Conservation (phyloP, 2,888 invertebrate genomes). For the Synanthedon vespiformis region DNA sequence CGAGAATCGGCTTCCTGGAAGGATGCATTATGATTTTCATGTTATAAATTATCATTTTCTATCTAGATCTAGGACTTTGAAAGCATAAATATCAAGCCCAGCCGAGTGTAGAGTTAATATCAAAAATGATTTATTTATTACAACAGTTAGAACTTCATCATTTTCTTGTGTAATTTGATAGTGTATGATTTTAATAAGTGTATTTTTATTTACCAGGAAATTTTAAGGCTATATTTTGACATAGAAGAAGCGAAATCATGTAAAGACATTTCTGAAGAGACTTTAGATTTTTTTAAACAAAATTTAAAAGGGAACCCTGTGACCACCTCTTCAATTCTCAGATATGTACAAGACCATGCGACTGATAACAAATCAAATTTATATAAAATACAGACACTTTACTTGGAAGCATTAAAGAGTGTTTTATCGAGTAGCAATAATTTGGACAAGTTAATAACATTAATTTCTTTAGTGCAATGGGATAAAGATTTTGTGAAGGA, state of each 20-base stretch:
- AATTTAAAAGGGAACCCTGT: slow-evolving; percentile 58
- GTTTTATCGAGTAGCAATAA: slow-evolving; percentile 37
- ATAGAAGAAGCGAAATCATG: slow-evolving; percentile 34
- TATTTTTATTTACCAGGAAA: slow-evolving; percentile 34
- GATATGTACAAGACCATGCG: slow-evolving; percentile 33
- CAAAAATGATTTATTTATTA: too few relatives aligned
- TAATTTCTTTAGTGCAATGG: slow-evolving; percentile 47
- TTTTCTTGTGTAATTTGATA: too few relatives aligned
- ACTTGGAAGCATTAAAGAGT: slow-evolving; percentile 40
- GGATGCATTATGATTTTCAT: too few relatives aligned
- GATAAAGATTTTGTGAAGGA: slow-evolving; percentile 31
- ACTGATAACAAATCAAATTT: slow-evolving; percentile 20
- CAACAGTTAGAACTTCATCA: too few relatives aligned
- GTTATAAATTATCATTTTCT: too few relatives aligned
- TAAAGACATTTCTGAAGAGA: slow-evolving; percentile 33
- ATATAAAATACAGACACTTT: slow-evolving; percentile 39
- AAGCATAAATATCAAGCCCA: too few relatives aligned
- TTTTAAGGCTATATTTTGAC: slow-evolving; percentile 40
- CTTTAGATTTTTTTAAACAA: slow-evolving; percentile 45
- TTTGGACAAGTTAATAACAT: slow-evolving; percentile 42
- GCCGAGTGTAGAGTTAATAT: too few relatives aligned
- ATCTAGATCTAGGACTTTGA: too few relatives aligned
- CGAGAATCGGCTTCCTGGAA: too few relatives aligned
- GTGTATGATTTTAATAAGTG: slow-evolving; percentile 3
- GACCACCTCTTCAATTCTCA: slow-evolving; percentile 38